Evolutionary conservation across 2,888 invertebrate genomes (phyloP), one percentile per base, ranked within the genome.

Genomic region (Sclerodermus sp.): DNA sequence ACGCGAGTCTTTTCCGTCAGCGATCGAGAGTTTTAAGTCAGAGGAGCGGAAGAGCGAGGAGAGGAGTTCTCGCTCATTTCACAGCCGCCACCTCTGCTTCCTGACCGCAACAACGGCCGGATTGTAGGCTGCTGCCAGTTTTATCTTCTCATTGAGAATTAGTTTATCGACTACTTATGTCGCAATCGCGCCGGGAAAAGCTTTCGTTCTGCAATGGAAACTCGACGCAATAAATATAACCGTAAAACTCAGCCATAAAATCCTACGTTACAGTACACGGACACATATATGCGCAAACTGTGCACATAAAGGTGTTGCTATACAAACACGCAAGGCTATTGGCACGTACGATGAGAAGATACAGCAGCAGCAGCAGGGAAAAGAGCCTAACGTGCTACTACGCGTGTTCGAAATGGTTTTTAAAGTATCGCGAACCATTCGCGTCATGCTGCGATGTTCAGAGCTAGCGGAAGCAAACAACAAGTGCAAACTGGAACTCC

Each of bases 101-200:
- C 8, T 8, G 23, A 23, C 4, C 4, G 8, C 3, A 23, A 23
- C 8, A 3, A 8, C 4, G 23, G 3, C 23, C 23, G 23, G 8
- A 23, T 23, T 23, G 23, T 23, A 23, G 4, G 23, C 23, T 23
- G 23, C 23, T 23, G 4, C 23, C n/a, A n/a, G 50, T 60, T 60
- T 57, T 42, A 51, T 48, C 40, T 55, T 58, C 64, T 69, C 68
- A 70, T 70, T 62, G 66, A 66, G 70, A 70, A 71, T 71, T 70
- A 70, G 67, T 71, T 71, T 71, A 71, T 70, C 67, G 71, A 71
- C 68, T 70, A 68, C 70, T 71, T 71, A 71, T 64, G 64, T 60
- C 64, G 62, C 62, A 57, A 67, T 67, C 68, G 65, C 57, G 58
- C 59, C 58, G 55, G 47, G 55, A 50, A 66, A 66, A 67, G 57